Evolutionary conservation across 2,888 invertebrate species (phyloP), one percentile per base, ranked within the genome.

Genomic region (Eupelmus urozonus): DNA sequence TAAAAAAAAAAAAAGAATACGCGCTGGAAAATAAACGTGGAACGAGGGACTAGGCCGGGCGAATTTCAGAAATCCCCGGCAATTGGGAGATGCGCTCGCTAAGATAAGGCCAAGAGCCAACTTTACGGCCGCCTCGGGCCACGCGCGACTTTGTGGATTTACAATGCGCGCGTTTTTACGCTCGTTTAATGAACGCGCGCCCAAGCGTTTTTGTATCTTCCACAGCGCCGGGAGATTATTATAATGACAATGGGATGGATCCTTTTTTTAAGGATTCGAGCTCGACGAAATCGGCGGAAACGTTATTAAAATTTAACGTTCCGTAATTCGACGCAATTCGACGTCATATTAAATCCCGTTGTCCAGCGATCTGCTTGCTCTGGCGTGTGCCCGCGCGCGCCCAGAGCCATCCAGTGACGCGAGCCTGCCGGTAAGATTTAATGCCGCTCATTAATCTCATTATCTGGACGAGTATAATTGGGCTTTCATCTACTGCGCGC

Each of bases 361-460:
- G 45, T 45, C 9, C 4, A 45, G n/a, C n/a, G n/a, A n/a, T n/a
- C n/a, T n/a, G n/a, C n/a, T n/a, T n/a, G n/a, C n/a, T n/a, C n/a
- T 45, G 16, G 13, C 13, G 2, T 45, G 7, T 16, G 45, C 13
- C 13, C 45, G 34, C 9, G 34, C 11, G 45, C 45, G 13, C 49
- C 13, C 20, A 62, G 20, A 20, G 62, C 23, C 25, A n/a, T 34
- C 60, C 20, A 2, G 0, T 18, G 11, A 34, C 25, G 23, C 29
- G 9, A 5, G 34, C n/a, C n/a, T 34, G 29, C 51, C 51, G 29
- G 40, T 27, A 18, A 42, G 18, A 69, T 69, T 69, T 69, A 55
- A 69, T 57, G 27, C 57, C 42, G 57, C 25, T 69, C 42, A 69
- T 69, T 69, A 57, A 69, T 69, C 42, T 69, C 57, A 42, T 69